Base-by-base conservation (phyloP, 2,888 invertebrate genomes). In the Apotomis betuletana region DNA sequence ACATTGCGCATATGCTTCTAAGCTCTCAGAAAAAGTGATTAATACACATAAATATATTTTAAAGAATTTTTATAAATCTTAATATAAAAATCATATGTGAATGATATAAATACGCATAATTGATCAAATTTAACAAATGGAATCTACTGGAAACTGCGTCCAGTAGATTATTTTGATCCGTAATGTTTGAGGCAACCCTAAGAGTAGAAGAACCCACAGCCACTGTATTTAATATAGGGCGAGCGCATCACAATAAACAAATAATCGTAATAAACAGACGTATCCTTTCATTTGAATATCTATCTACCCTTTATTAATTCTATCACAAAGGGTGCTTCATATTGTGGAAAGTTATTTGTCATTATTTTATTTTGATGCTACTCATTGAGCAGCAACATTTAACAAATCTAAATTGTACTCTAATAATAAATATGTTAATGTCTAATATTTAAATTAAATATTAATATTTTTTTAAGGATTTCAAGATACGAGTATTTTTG, bases 181-280 rank as follows among this genome's bases (percentile, higher is more conserved):
- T 49, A 12, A 27, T 5, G 12, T 60, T 9, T 13, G 41, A 27
- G 57, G 52, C 67, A 75, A 27, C 74, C 67, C 75, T 74, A 51
- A 5, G 12, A 5, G 49, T 62, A 74, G 71, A 74, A 68, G 67
- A 68, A 70, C 61, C 70, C 61, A 70, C 70, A 75, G 69, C 74
- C 68, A 74, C 72, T 77, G 75, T 75, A 73, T 74, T 75, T 75
- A 73, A 75, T 74, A 74, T 73, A 12, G 63, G 71, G 69, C 62
- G 65, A 70, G 65, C 68, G 71, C 74, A 74, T 74, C 71, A 74
- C 71, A 74, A 74, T 68, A 74, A 71, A 71, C 71, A 70, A 73
- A 71, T 70, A 67, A 63, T 62, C 61, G 73, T 67, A 69, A 70
- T 74, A 74, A 71, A 74, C 74, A 74, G 67, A 71, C 74, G 54